Evolutionary conservation across 2,888 invertebrate genomes (phyloP), one percentile per base, ranked within the genome.

Genomic region (Pseudococcus jackbeardsleyi): DNA sequence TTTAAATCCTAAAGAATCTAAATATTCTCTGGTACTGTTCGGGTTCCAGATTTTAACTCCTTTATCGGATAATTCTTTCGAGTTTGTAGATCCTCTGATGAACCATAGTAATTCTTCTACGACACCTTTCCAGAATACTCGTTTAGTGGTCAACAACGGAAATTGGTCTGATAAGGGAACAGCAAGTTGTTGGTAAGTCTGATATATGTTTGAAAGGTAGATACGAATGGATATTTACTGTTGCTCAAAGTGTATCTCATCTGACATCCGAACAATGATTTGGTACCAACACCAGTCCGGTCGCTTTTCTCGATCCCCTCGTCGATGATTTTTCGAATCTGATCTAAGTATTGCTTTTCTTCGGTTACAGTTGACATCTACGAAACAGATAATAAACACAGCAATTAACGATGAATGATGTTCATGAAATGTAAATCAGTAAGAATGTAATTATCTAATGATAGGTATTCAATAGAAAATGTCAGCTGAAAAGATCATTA

Each of bases 41-140:
- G 95, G 96, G 93, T 99, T 98, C 99, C 99, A 99, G 90, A 99
- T 99, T 90, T 95, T 96, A 8, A 99, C 94, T 79, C 94, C 94
- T 91, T 96, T 97, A 0, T 94, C 94, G 86, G 95, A 93, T 82
- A 99, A 92, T 88, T 95, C 94, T 90, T 96, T 96, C 0, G 96
- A 95, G 92, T 98, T 95, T 0, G 99, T 99, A 26, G 95, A 95
- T 0, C 98, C 99, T 89, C 94, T 94, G 64, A 99, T 95, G 92
- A 99, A 99, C 99, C 99, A 99, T 0, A 99, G 92, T 17, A 99
- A 92, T 91, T 99, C 99, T 92, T 98, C 97, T 39, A 96, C 95
- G 0, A 99, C 95, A 0, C 95, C 99, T 90, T 96, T 94, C 93
- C 96, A 96, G 91, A 97, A 98, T 0, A 99, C 98, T 85, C 96